Base-by-base conservation (phyloP, 2,888 invertebrate species). In the Alitta virens region DNA sequence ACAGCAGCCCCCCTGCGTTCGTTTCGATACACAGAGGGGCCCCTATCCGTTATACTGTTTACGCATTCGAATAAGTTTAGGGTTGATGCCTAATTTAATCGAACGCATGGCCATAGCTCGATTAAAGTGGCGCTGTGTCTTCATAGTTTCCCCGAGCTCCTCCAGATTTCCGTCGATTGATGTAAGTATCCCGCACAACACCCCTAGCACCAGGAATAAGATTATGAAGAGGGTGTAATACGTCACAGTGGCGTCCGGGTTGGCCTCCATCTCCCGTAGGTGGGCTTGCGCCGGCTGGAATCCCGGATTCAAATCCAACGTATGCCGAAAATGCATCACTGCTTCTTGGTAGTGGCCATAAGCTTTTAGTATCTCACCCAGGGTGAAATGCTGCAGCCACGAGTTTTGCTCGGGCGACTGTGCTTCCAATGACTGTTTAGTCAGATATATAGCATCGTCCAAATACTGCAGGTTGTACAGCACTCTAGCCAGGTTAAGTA, bases 341-440 rank as follows among this genome's bases (percentile, higher is more conserved):
- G 93, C 92, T 83, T 93, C 92, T 85, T 91, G 88, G 83, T 91
- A 91, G 78, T 92, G 92, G 71, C 92, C 92, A 76, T 92, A 92
- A 0, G 92, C 91, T 84, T 92, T 92, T 78, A 92, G 91, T 80
- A 94, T 93, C 83, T 94, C 92, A 5, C 93, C 93, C 60, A 94
- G 86, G 5, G 92, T 92, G 80, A 92, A 91, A 84, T 93, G 92
- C 82, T 93, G 93, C 77, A 91, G 90, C 93, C 92, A 93, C 1
- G 92, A 90, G 77, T 90, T 91, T 76, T 91, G 89, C 77, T 91
- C 91, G 0, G 90, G 89, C 27, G 91, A 88, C 78, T 91, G 91
- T 63, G 92, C 89, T 75, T 91, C 91, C 46, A 94, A 85, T 16
- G 92, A 92, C 58, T 91, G 87, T 71, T 91, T 86, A 57, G 92